These are phyloP conservation scores for Callipepla squamata DNA, from an alignment of 2,113 vertebrate genomes.

Conservation along the genomic window DNA sequence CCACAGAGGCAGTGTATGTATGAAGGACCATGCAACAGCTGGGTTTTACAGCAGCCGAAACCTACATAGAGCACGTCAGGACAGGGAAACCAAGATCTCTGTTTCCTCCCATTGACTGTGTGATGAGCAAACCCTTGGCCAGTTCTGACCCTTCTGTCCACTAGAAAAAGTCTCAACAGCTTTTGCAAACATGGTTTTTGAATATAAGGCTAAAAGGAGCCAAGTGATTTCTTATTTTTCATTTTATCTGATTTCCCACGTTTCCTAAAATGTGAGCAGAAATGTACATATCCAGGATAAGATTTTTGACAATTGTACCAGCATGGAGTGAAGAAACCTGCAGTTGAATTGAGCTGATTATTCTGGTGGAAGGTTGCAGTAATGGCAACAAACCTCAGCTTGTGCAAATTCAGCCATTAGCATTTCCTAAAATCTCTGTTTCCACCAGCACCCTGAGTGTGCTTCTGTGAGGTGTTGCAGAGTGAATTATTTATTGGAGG, in stretches of 20 bases:
- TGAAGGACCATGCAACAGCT: background rate
- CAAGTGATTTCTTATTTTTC: background rate
- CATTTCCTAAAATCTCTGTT: background rate
- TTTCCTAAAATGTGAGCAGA: background rate
- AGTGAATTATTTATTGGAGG: background rate
- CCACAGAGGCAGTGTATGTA: background rate
- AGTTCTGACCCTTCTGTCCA: background rate
- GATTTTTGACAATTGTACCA: too few species aligned
- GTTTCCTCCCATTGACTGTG: background rate
- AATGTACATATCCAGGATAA: background rate
- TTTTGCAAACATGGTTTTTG: background rate
- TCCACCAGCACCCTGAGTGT: background rate
- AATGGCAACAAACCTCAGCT: background rate
- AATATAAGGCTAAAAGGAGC: background rate
- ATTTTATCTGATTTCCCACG: background rate
- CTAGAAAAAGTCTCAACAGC: background rate
- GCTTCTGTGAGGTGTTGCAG: background rate
- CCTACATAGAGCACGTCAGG: background rate
- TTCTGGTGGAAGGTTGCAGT: background rate
- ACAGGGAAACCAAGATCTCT: background rate
- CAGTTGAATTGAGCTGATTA: background rate
- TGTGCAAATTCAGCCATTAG: fast-evolving
- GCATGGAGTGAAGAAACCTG: background rate
- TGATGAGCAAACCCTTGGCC: background rate
- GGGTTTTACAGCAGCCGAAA: background rate